Evolutionary conservation across 2,797 vertebrate genomes (phyloP), one percentile per base, ranked within the genome.

Genomic region (Lacerta viridis): DNA sequence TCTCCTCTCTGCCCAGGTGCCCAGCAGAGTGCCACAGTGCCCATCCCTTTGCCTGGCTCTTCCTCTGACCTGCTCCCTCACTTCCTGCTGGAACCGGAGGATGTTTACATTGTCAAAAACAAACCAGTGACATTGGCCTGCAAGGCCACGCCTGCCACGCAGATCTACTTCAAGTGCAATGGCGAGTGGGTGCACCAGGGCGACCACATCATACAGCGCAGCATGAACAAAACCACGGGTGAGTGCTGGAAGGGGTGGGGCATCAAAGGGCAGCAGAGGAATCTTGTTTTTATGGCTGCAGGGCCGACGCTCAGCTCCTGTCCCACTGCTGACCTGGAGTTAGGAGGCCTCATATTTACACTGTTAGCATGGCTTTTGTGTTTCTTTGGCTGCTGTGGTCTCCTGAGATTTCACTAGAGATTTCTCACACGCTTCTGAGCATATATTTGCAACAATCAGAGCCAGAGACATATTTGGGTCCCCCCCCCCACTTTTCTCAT

Each of bases 161-260:
- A 99, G 97, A 99, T 99, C 96, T 99, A 99, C 98, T 99, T 99
- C 97, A 99, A 99, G 95, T 99, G 99, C 96, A 99, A 99, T 1
- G 98, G 99, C 61, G 99, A 99, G 95, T 99, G 99, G 99, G 99
- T 99, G 41, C 98, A 99, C 93, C 99, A 99, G 95, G 98, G 98
- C 1, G 98, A 99, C 96, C 99, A 99, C 36, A 64, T 97, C 90
- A 99, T 98, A 0, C 98, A 99, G 93, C 97, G 97, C 84, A 98
- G 98, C 61, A 97, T 97, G 0, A 98, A 99, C 50, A 97, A 96
- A 0, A 93, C 97, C 92, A 99, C 99, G 1, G 98, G 99, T 99
- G 97, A 97, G 90, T 61, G 39, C 15, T 29, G 0, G 20, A 4
- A 10, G 2, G 9, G 72, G 33, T 33, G 33, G 74, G 36, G 18